phyloP scores from a whole-genome alignment of 2,113 vertebrate species.

The Ophiodon elongatus region DNA sequence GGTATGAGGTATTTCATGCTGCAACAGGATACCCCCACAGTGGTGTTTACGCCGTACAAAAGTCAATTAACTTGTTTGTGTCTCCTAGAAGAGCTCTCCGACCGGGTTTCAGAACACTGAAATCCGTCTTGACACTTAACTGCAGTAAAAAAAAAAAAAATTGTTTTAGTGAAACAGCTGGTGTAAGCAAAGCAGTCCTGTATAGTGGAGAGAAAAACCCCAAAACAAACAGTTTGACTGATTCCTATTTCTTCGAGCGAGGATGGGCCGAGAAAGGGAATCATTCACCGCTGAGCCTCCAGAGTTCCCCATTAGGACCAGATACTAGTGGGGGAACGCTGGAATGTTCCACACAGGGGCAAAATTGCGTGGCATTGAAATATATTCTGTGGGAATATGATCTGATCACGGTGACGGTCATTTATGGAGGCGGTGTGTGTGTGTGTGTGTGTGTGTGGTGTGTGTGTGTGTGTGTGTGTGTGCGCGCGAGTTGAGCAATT shows the following conservation, averaged over 20 bases:
- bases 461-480: slow-evolving; percentile 9
- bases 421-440: slow-evolving; percentile 11
- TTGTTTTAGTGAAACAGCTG: slow-evolving; percentile 50
- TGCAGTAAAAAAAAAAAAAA: slow-evolving; percentile 24
- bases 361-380: slow-evolving; percentile 30
- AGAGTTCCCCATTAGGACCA: slow-evolving; percentile 46
- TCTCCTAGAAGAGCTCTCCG: background rate
- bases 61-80: background rate
- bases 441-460: background rate
- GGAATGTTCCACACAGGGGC: slow-evolving; percentile 55
- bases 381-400: slow-evolving; percentile 43
- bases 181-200: slow-evolving; percentile 42
- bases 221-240: background rate
- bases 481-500: slow-evolving; percentile 49
- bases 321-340: slow-evolving; percentile 33
- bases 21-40: background rate
- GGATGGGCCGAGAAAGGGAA: slow-evolving; percentile 54
- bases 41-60: background rate
- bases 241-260: slow-evolving; percentile 25
- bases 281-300: slow-evolving; percentile 34
- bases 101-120: background rate
- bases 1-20: background rate
- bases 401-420: slow-evolving; percentile 36
- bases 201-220: background rate
- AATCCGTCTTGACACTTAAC: slow-evolving; percentile 15